A percentile compares a stretch with the other conserved stretches of the same genome.
phyloP scores from a whole-genome alignment of 2,888 invertebrate genomes.

The Andrena fulva region DNA sequence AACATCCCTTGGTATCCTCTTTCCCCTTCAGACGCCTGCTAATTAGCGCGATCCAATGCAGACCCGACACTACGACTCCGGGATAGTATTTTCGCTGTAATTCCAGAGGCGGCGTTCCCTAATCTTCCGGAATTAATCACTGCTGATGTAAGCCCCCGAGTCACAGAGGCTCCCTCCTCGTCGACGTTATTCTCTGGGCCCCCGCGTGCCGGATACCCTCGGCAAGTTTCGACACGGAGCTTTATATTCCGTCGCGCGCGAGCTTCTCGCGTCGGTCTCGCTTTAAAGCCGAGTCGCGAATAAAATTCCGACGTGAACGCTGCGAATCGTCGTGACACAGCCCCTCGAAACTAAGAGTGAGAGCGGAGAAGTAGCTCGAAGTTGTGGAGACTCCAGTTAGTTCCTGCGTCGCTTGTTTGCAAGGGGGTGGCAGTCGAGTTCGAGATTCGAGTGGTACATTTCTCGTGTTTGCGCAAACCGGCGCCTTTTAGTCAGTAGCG shows the following conservation, averaged over 20 bases:
- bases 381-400: not conserved
- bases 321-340: slow-evolving; percentile 11
- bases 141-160: slow-evolving; percentile 62
- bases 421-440: too few species aligned
- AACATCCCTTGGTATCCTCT: not conserved
- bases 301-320: slow-evolving; percentile 40
- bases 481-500: too few species aligned
- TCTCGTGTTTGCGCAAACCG: not conserved
- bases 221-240: not conserved
- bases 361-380: slow-evolving; percentile 1
- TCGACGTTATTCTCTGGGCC: slow-evolving; percentile 27
- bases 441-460: too few species aligned
- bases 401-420: not conserved
- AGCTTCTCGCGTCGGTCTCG: slow-evolving; percentile 1
- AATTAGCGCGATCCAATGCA: slow-evolving; percentile 68
- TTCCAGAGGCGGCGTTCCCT: slow-evolving; percentile 71
- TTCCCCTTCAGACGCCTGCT: slow-evolving; percentile 27
- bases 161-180: slow-evolving; percentile 40
- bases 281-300: slow-evolving; percentile 34
- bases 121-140: slow-evolving; percentile 78
- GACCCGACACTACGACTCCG: slow-evolving; percentile 59
- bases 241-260: slow-evolving; percentile 25
- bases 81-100: slow-evolving; percentile 64
- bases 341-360: slow-evolving; percentile 26
- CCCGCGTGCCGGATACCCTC: not conserved